Conservation (phyloP, 1,140 invertebrate genomes). For the Semibalanus balanoides region DNA sequence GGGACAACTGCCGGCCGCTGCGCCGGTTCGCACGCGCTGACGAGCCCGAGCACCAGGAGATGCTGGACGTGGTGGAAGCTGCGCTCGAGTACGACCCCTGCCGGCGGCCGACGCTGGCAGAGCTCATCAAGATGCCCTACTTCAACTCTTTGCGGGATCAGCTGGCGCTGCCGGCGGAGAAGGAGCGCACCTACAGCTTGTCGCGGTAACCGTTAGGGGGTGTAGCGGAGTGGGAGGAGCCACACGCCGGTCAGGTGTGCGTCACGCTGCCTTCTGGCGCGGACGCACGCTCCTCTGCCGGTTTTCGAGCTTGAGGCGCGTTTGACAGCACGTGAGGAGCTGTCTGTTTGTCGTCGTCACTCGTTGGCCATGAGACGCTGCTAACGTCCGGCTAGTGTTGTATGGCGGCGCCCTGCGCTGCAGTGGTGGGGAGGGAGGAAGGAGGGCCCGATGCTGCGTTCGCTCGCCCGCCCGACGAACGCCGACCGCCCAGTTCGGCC, state of each 20-base stretch:
- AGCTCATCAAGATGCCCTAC: background rate
- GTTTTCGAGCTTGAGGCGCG: background rate
- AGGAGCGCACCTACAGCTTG: background rate
- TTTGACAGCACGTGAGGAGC: too few species aligned
- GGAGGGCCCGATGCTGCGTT: too few species aligned
- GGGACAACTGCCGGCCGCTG: conserved; percentile 93
- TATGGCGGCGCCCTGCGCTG: too few species aligned
- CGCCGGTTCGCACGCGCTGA: background rate
- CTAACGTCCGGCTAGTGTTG: too few species aligned
- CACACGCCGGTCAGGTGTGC: background rate
- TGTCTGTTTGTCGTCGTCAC: too few species aligned
- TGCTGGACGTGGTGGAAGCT: background rate
- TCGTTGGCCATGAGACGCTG: too few species aligned
- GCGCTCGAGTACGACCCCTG: background rate
- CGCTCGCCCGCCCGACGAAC: too few species aligned
- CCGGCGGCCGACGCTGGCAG: background rate
- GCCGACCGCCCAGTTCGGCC: too few species aligned
- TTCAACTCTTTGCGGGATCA: background rate
- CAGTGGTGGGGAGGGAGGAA: too few species aligned
- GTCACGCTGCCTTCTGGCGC: too few species aligned
- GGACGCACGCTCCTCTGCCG: too few species aligned
- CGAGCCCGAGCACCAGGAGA: background rate
- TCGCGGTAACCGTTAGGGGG: background rate
- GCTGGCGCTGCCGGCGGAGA: background rate
- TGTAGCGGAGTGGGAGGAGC: too few species aligned